Base-by-base conservation (phyloP, 1,140 invertebrate genomes). In the Tigriopus japonicus region DNA sequence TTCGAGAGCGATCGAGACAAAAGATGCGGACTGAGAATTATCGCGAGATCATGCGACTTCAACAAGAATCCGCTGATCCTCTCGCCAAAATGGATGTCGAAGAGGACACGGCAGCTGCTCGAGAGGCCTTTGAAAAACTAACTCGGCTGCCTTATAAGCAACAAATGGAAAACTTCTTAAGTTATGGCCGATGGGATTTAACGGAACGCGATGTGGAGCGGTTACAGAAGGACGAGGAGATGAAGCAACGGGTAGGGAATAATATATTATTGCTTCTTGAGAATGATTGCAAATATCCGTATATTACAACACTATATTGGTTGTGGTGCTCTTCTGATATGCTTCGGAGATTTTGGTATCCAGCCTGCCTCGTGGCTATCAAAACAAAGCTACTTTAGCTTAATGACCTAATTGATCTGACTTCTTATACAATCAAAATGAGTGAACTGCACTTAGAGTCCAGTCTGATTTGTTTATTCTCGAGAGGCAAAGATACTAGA, bases 1-100 rank as follows among this genome's bases (percentile, higher is more conserved):
- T 81, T 65, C 77, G 81, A 45, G 85, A 90, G 71, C 77, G 83
- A 64, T 77, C 81, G 23, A 78, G 82, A 56, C 87, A 91, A 69
- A 80, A 81, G 66, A 77, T 83, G 59, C 73, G 81, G 12, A 68
- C 68, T 1, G 60, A 65, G 14, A 66, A 68, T 24, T 71, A 69
- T 63, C 64, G 68, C 17, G 55, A 65, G 15, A 66, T 70, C 23
- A 51, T 66, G 59, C 59, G 59, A 42, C 28, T 65, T 13, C 60
- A 64, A n/a, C 53, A 64, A 49, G 60, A 64, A 23, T 59, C 59
- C 13, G 56, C 19, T 23, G 55, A 53, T 3, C 42, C 42, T 14
- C 41, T 52, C 0, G 1, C 59, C 21, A 49, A 23, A 19, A 42
- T 52, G 59, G 59, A 61, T 28, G 59, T 21, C 2, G 21, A 23